Conservation (phyloP, 2,888 invertebrate genomes). For the Candidula unifasciata region DNA sequence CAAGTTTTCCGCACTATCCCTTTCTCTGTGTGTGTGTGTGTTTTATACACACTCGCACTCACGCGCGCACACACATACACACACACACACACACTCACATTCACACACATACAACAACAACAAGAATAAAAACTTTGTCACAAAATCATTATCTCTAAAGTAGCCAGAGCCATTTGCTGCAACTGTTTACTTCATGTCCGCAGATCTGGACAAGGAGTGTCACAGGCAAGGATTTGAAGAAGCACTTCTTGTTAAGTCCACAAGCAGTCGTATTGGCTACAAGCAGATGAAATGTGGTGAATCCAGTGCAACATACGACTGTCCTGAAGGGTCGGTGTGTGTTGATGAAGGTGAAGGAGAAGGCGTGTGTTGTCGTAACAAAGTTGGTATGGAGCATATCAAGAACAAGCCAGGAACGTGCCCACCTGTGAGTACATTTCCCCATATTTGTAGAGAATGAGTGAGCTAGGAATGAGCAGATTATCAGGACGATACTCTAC, state of each 20-base stretch:
- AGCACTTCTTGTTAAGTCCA: not conserved
- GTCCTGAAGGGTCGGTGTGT: constrained; percentile 14
- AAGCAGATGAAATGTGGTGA: not conserved
- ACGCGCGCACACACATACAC: not conserved
- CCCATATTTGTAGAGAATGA: too few species aligned
- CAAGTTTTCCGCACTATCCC: too few species aligned
- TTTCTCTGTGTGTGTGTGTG: too few species aligned
- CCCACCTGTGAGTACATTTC: not conserved
- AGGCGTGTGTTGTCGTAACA: constrained; percentile 11
- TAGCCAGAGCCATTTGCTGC: not conserved
- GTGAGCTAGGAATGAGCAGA: too few species aligned
- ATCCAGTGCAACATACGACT: not conserved
- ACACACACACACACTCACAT: not conserved
- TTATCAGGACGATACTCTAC: too few species aligned
- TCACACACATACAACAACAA: too few species aligned
- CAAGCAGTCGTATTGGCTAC: not conserved
- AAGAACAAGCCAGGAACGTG: constrained; percentile 26
- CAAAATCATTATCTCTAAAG: not conserved
- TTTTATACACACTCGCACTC: too few species aligned
- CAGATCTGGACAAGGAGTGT: constrained; percentile 12
- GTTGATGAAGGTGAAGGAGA: constrained; percentile 19
- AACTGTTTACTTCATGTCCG: not conserved
- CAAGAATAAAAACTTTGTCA: too few species aligned
- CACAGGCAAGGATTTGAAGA: constrained; percentile 7
- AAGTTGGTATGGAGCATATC: not conserved